phyloP scores from a whole-genome alignment of 2,797 vertebrate genomes.

The Arremon aurantiirostris region DNA sequence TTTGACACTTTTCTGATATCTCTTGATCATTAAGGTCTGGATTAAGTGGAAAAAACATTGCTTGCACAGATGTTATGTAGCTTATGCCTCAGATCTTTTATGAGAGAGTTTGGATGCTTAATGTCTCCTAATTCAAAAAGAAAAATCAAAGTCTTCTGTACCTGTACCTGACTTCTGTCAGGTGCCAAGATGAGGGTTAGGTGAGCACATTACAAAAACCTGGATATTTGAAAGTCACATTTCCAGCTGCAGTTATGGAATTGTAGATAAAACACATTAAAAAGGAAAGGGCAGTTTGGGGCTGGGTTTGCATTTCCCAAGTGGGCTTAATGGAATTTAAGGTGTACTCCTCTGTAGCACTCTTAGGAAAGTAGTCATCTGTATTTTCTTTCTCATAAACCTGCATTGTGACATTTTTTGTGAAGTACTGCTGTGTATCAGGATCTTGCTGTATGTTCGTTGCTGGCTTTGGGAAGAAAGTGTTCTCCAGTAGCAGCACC shows the following conservation, averaged over 20 bases:
- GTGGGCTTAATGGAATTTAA: background rate
- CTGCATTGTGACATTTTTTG: background rate
- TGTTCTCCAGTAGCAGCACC: background rate
- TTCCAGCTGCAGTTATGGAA: background rate
- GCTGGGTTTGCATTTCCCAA: background rate
- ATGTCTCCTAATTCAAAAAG: conserved; percentile 48
- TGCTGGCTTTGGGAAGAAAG: background rate
- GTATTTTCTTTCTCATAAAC: background rate
- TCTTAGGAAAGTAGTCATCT: background rate
- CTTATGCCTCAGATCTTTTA: conserved; percentile 55
- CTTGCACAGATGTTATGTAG: background rate
- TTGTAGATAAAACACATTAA: background rate
- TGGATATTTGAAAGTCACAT: conserved; percentile 33
- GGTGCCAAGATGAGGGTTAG: background rate
- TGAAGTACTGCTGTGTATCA: background rate
- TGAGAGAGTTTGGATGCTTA: conserved; percentile 25
- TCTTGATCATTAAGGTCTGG: conserved; percentile 47
- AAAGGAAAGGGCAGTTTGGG: background rate
- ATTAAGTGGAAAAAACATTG: conserved; percentile 49
- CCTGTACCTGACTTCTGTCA: conserved; percentile 20
- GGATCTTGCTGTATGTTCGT: background rate
- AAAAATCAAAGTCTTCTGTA: conserved; percentile 50
- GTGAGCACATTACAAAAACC: background rate
- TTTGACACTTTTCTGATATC: conserved; percentile 43
- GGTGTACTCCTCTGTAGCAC: background rate